Evolutionary conservation across 2,888 invertebrate species (phyloP).

Genomic region (Lottia scabra): DNA sequence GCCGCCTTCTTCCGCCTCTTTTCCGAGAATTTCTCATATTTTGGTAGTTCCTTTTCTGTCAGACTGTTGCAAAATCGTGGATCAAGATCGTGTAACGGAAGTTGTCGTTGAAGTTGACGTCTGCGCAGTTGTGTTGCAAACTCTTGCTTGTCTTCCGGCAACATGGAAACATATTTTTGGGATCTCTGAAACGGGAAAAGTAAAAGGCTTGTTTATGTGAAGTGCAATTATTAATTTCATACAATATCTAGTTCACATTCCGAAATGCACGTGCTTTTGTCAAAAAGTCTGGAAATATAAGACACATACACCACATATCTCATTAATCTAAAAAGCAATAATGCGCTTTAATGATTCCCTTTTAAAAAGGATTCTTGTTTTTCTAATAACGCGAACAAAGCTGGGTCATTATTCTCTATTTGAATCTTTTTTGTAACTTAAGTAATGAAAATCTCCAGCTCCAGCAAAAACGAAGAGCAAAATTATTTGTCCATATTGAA

Average conservation of each 20-base stretch:
- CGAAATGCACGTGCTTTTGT: too few species aligned
- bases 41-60: constrained; percentile 47
- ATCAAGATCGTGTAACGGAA: constrained; percentile 58
- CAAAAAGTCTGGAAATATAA: too few species aligned
- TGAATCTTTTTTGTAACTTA: too few species aligned
- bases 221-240: background rate
- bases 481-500: too few species aligned
- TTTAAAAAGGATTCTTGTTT: too few species aligned
- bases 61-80: constrained; percentile 54
- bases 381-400: too few species aligned
- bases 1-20: constrained; percentile 52
- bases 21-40: constrained; percentile 55
- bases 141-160: constrained; percentile 58
- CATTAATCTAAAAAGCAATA: too few species aligned
- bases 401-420: too few species aligned
- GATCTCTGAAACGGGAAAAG: constrained; percentile 43
- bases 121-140: constrained; percentile 56
- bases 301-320: too few species aligned
- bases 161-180: constrained; percentile 56
- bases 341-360: too few species aligned
- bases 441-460: too few species aligned
- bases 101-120: constrained; percentile 53
- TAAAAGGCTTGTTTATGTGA: background rate
- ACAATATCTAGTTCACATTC: background rate
- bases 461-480: too few species aligned